phyloP scores from a whole-genome alignment of 2,888 invertebrate genomes.

The Seira musarum region DNA sequence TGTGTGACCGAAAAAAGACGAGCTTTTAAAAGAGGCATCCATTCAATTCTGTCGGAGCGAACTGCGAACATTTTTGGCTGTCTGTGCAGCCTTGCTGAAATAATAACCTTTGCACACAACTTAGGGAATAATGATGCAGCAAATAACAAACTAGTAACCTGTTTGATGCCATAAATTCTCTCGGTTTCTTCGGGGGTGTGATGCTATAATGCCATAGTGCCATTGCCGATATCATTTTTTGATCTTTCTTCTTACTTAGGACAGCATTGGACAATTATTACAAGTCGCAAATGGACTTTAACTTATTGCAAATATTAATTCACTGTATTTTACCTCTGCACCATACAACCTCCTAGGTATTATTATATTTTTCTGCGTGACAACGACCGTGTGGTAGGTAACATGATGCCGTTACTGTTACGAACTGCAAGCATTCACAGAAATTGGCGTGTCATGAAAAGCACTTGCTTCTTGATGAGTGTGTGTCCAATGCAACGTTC shows the following conservation, averaged over 20 bases:
- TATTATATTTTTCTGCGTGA: not conserved
- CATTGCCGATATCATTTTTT: too few relatives aligned
- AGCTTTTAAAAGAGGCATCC: not conserved
- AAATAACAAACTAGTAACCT: too few relatives aligned
- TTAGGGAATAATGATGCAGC: not conserved
- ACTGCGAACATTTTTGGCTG: too few relatives aligned
- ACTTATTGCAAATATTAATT: not conserved
- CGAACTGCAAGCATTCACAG: not conserved
- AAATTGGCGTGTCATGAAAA: not conserved
- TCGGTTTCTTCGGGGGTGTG: too few relatives aligned
- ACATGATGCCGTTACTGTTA: not conserved
- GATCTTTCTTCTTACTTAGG: too few relatives aligned
- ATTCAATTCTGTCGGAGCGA: too few relatives aligned
- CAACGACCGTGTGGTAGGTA: too few relatives aligned
- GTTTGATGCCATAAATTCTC: too few relatives aligned
- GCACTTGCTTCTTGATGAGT: not conserved
- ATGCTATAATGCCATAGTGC: too few relatives aligned
- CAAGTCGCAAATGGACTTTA: not conserved
- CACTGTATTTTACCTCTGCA: too few relatives aligned
- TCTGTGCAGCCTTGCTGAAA: not conserved
- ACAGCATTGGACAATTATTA: too few relatives aligned
- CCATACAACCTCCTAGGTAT: too few relatives aligned
- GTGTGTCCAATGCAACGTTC: not conserved
- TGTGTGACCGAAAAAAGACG: constrained; percentile 2
- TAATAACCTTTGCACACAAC: not conserved